Base-by-base conservation (phyloP, 2,888 invertebrate genomes). In the Cotesia congregata region DNA sequence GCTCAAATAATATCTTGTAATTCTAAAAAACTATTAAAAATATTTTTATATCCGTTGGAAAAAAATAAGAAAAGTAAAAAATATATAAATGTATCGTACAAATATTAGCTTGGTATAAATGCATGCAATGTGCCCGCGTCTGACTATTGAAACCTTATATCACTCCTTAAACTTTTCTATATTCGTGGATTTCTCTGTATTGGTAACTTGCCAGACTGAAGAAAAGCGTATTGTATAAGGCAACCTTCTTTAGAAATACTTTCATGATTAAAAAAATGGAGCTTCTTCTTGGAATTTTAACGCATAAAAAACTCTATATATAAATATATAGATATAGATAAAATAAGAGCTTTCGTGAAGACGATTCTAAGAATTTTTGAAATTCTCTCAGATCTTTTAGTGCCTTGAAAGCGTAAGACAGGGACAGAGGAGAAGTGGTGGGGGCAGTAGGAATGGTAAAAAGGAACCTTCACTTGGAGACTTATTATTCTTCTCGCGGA, bases 401-500 rank as follows among this genome's bases (percentile, higher is more conserved):
- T 12, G 30, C 12, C 12, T 65, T 30, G 12, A 65, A 65, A 65
- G 65, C 12, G 5, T 20, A 30, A 9, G 20, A 65, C 12, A 30
- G 30, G 3, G 30, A 30, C 30, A 62, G 62, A 15, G 62, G 15
- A 59, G 17, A 20, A 20, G 12, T 30, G 7, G 65, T 65, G 9
- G 9, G 12, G 12, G 0, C 7, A 50, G 50, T 50, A 50, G 50
- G 3, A 50, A 12, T 9, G 12, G 50, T 50, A 50, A 12, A 12
- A 50, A 50, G 50, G 12, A 50, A 50, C 9, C 50, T 50, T 12
- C 12, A 50, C 50, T 67, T 67, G 30, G 38, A 61, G 67, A 64
- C 72, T 74, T 74, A 77, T 74, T 73, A 77, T 77, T 77, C 73
- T 69, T 73, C 39, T 30, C 77, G 70, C 73, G 65, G 62, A 72